Evolutionary conservation across 2,113 vertebrate genomes (phyloP).

Genomic region (Leptocoma aspasia): DNA sequence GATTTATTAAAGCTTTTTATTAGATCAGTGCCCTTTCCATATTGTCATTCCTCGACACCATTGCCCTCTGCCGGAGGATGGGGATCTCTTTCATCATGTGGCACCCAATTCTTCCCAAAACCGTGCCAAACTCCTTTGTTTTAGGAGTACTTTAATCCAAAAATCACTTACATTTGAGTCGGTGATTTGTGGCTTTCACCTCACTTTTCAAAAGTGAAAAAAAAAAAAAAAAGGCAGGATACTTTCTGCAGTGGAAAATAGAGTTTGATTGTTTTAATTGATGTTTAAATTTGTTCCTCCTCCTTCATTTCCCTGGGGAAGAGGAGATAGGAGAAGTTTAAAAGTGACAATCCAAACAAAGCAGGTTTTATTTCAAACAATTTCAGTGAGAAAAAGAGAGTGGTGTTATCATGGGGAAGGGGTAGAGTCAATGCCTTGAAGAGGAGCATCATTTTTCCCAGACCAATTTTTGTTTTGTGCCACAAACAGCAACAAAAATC

Average conservation of each 20-base stretch:
- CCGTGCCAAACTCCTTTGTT: neutral
- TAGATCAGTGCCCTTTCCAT: neutral
- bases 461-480: neutral
- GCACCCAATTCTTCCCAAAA: neutral
- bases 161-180: neutral
- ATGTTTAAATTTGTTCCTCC: neutral
- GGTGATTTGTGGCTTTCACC: neutral
- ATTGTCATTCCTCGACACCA: slow-evolving; percentile 26
- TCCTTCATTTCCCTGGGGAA: neutral
- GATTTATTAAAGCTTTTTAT: neutral
- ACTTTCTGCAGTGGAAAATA: neutral
- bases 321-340: neutral
- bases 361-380: neutral
- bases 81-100: neutral
- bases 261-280: neutral
- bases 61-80: slow-evolving; percentile 60
- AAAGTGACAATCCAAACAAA: neutral
- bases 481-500: neutral
- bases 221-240: neutral
- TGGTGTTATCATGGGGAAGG: neutral
- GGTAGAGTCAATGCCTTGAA: neutral
- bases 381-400: neutral
- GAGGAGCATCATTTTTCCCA: neutral
- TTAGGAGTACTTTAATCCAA: neutral
- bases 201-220: neutral